Evolutionary conservation across 2,797 vertebrate genomes (phyloP).

Genomic region (Enteromius paludinosus): DNA sequence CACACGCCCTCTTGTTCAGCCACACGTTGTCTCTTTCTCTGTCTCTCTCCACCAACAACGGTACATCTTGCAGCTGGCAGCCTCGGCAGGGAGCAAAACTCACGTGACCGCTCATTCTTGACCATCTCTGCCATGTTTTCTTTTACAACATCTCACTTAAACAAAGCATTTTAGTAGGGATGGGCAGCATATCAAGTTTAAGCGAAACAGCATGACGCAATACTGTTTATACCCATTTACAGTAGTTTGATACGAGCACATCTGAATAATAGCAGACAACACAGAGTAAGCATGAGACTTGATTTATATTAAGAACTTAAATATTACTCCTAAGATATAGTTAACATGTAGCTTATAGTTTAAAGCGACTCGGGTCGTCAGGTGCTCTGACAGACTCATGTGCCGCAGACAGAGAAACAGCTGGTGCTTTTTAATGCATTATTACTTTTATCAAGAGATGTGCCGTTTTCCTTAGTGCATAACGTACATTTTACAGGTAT

Average conservation of each 20-base stretch:
- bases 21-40: conserved; percentile 52
- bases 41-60: conserved; percentile 56
- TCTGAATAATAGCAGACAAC: neutral
- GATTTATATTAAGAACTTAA: neutral
- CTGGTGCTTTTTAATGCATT: neutral
- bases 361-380: neutral
- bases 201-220: neutral
- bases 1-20: neutral
- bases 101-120: conserved; percentile 66
- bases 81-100: conserved; percentile 69
- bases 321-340: neutral
- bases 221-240: neutral
- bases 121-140: conserved; percentile 31
- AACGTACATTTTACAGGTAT: neutral
- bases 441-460: too few relatives aligned
- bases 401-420: neutral
- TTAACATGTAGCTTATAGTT: neutral
- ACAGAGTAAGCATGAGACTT: neutral
- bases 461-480: neutral
- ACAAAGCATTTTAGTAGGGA: neutral
- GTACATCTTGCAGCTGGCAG: conserved; percentile 72
- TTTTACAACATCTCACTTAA: neutral
- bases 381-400: neutral
- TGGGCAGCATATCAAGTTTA: neutral
- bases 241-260: neutral